Evolutionary conservation across 2,888 invertebrate species (phyloP).

Genomic region (Drosophila birchii): DNA sequence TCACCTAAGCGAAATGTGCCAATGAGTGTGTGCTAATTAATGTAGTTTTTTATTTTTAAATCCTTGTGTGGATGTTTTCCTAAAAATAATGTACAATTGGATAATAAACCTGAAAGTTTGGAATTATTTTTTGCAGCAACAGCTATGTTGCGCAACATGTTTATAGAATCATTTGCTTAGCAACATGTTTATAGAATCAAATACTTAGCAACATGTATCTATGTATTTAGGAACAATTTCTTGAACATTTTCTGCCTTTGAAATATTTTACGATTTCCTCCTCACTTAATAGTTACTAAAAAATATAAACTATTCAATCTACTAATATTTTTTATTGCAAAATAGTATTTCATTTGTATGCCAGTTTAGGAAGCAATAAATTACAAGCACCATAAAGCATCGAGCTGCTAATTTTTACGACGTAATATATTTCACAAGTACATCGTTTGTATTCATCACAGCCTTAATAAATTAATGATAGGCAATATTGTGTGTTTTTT

Average conservation of each 20-base stretch:
- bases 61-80: background rate
- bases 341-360: background rate
- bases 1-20: background rate
- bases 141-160: background rate
- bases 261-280: background rate
- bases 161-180: background rate
- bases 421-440: constrained; percentile 3
- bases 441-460: constrained; percentile 20
- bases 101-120: background rate
- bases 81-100: background rate
- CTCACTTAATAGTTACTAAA: background rate
- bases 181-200: background rate
- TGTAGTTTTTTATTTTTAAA: background rate
- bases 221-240: background rate
- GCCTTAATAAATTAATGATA: background rate
- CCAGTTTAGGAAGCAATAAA: constrained; percentile 11
- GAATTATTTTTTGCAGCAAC: background rate
- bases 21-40: background rate
- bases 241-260: no score
- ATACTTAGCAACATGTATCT: background rate
- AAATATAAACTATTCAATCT: background rate
- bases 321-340: background rate
- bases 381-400: constrained; percentile 3
- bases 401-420: background rate
- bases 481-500: background rate